Evolutionary conservation across 2,888 invertebrate species (phyloP).

Genomic region (Eudemis profundana): DNA sequence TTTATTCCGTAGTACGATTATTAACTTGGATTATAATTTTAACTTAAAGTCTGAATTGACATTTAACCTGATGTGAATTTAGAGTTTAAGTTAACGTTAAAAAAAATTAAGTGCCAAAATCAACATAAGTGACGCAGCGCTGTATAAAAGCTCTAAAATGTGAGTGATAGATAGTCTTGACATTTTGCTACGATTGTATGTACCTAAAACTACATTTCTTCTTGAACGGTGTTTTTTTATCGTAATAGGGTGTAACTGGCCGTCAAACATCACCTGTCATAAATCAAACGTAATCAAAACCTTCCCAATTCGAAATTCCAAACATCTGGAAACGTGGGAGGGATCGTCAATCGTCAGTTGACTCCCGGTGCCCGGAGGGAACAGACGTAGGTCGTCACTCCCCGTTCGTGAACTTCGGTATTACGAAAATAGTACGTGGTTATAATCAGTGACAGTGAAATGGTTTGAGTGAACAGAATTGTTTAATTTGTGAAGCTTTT

Average conservation of each 20-base stretch:
- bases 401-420: slow-evolving; percentile 30
- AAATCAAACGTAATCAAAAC: slow-evolving; percentile 39
- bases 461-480: slow-evolving; percentile 30
- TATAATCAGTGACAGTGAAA: slow-evolving; percentile 32
- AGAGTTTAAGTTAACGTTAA: too few species aligned
- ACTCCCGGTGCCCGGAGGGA: slow-evolving; percentile 48
- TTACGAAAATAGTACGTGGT: slow-evolving; percentile 40
- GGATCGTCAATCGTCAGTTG: slow-evolving; percentile 19
- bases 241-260: neutral
- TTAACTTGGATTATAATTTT: too few species aligned
- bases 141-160: too few species aligned
- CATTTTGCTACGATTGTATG: too few species aligned
- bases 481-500: slow-evolving; percentile 15
- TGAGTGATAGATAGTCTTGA: too few species aligned
- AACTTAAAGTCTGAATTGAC: too few species aligned
- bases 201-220: too few species aligned
- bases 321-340: slow-evolving; percentile 39
- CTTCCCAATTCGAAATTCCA: slow-evolving; percentile 31
- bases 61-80: too few species aligned
- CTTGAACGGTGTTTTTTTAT: neutral
- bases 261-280: slow-evolving; percentile 31
- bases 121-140: too few species aligned
- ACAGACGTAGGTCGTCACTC: neutral
- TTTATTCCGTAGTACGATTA: too few species aligned
- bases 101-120: too few species aligned